A percentile compares a stretch with the other conserved stretches of the same genome.
Conservation (phyloP, 2,797 vertebrate species). For the Percopsis omiscomaycus region DNA sequence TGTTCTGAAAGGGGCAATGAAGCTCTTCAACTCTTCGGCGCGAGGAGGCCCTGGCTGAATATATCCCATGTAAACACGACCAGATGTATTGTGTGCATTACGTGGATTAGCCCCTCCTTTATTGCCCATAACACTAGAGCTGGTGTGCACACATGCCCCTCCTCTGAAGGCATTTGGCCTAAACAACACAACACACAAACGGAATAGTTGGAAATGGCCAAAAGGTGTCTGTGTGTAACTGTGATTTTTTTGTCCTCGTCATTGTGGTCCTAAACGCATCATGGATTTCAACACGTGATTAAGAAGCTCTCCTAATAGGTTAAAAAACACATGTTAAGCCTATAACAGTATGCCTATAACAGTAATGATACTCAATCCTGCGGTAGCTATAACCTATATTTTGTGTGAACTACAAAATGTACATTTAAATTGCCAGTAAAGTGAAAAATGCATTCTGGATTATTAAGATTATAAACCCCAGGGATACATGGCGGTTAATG, state of each 20-base stretch:
- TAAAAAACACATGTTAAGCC: not conserved
- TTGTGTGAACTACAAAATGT: too few species aligned
- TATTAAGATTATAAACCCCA: too few species aligned
- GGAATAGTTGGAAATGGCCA: too few species aligned
- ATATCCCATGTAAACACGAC: constrained; percentile 77
- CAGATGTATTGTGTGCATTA: constrained; percentile 75
- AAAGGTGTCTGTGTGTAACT: too few species aligned
- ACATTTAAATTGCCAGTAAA: too few species aligned
- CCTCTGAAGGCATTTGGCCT: too few species aligned
- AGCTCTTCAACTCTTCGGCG: constrained; percentile 47
- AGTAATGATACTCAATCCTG: too few species aligned
- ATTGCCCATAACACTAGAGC: constrained; percentile 66
- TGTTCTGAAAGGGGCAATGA: constrained; percentile 33
- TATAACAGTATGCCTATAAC: not conserved
- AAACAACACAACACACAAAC: too few species aligned
- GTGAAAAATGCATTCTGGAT: too few species aligned
- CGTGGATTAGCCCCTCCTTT: constrained; percentile 78
- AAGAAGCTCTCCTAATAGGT: not conserved
- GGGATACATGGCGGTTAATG: too few species aligned
- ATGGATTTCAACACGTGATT: not conserved
- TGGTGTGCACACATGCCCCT: constrained; percentile 65
- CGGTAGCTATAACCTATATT: too few species aligned
- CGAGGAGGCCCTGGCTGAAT: constrained; percentile 62
- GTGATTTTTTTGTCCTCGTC: not conserved
- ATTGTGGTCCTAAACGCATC: constrained; percentile 11